phyloP scores from a whole-genome alignment of 2,797 vertebrate species.

The Myoxocephalus aenaeus region DNA sequence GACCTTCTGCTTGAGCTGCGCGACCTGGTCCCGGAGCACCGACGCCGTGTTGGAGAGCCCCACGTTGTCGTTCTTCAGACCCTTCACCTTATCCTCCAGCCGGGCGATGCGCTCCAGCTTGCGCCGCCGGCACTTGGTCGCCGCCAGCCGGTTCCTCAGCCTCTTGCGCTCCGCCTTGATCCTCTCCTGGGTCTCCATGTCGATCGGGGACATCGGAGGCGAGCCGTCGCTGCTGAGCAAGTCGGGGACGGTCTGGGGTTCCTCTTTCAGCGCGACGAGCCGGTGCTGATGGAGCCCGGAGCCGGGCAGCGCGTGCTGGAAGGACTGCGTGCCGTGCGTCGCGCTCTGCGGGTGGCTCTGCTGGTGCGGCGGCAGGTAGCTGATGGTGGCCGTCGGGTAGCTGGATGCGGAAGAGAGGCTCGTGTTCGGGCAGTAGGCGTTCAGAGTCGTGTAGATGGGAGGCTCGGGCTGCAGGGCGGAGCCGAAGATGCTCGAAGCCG shows the following conservation, averaged over 20 bases:
- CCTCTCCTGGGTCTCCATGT: constrained; percentile 92
- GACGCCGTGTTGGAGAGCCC: constrained; percentile 91
- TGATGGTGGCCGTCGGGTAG: constrained; percentile 91
- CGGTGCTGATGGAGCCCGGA: constrained; percentile 77
- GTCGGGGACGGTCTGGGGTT: constrained; percentile 93
- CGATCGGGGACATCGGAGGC: constrained; percentile 91
- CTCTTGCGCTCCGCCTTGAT: constrained; percentile 94
- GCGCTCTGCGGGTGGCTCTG: constrained; percentile 73
- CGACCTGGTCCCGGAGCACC: constrained; percentile 92
- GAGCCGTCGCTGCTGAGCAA: constrained; percentile 90
- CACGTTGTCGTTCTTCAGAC: constrained; percentile 90
- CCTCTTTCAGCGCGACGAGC: constrained; percentile 88
- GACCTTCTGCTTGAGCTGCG: constrained; percentile 93
- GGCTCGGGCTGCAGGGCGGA: constrained; percentile 86
- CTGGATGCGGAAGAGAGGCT: constrained; percentile 81
- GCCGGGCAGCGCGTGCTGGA: constrained; percentile 74
- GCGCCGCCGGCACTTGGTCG: constrained; percentile 93
- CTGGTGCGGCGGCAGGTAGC: constrained; percentile 89
- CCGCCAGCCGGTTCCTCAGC: constrained; percentile 92
- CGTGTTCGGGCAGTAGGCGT: constrained; percentile 88
- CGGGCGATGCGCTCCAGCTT: constrained; percentile 95
- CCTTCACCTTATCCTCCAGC: constrained; percentile 94
- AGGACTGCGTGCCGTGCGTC: constrained; percentile 69
- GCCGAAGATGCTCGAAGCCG: constrained; percentile 85
- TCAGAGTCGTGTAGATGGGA: constrained; percentile 93